Evolutionary conservation across 1,140 invertebrate genomes (phyloP), one percentile per base, ranked within the genome.

Genomic region (Ostrea edulis): DNA sequence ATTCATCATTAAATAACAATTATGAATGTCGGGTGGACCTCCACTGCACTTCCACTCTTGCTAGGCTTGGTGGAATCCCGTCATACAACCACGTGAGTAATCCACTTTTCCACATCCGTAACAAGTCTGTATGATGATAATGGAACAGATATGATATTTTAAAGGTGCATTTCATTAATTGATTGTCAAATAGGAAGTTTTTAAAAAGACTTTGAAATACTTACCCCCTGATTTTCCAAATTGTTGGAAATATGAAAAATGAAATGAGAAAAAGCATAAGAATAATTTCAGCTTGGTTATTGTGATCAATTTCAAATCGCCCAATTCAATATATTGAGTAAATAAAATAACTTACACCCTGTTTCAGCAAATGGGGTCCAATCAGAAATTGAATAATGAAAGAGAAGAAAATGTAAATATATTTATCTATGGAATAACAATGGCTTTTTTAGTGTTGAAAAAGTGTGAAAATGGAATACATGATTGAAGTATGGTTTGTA

Each of bases 51-150:
- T 11, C 25, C 22, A 44, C 35, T 44, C 5, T 29, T 22, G 29
- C 35, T 82, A 93, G 3, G 87, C 58, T 53, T 89, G 85, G 65
- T 93, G 93, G 58, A 83, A 90, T 87, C 93, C 92, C 12, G 88
- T 81, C 77, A 90, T 89, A 84, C 93, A 93, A 12, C 93, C 93
- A 0, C 89, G 90, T 82, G 92, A 90, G 81, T 93, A 91, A 86
- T 93, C 92, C 29, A 92, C 90, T 58, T 90, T 88, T 55, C 93
- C 93, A 89, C 93, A 93, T 5, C 86, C 77, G 83, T 89, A 92
- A 87, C 93, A 93, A 44, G 93, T 93, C 90, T 92, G 88, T 68
- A 91, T 88, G 17, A 77, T 58, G 20, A 53, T 44, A 29, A 62
- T 35, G 71, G 55, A 20, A 55, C 17, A 20, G 9, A 29, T 17